A percentile compares a stretch with the other conserved stretches of the same genome.
Conservation (phyloP, 2,797 vertebrate species). For the Enteromius anoplus region DNA sequence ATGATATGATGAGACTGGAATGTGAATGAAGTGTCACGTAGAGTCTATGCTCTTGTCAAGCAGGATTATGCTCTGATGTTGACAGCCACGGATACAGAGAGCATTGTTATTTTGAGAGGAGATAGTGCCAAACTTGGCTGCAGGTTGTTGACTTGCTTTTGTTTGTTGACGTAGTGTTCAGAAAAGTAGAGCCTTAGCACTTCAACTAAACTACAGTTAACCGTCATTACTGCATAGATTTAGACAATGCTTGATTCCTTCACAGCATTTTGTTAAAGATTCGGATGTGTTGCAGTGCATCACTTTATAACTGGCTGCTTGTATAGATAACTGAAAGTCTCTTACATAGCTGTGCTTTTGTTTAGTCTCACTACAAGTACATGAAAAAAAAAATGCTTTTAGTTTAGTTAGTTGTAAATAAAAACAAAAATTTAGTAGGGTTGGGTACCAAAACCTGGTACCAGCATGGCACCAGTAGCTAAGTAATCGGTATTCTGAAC, state of each 20-base stretch:
- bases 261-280: too few species aligned
- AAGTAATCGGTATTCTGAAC: too few species aligned
- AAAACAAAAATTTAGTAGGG: not conserved
- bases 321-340: not conserved
- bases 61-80: slow-evolving; percentile 45
- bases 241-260: not conserved
- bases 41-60: slow-evolving; percentile 45
- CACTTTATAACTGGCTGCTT: not conserved
- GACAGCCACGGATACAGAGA: slow-evolving; percentile 41
- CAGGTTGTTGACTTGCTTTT: slow-evolving; percentile 6
- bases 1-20: slow-evolving; percentile 52
- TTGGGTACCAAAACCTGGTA: too few species aligned
- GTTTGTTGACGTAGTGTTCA: not conserved
- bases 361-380: not conserved
- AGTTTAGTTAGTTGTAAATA: not conserved
- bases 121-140: slow-evolving; percentile 32
- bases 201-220: not conserved
- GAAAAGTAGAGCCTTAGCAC: not conserved
- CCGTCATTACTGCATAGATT: not conserved
- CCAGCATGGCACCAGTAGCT: too few species aligned
- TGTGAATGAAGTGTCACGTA: slow-evolving; percentile 48
- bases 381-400: not conserved
- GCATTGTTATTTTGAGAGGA: slow-evolving; percentile 28
- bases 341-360: not conserved
- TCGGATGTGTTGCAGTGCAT: not conserved